These are phyloP conservation scores for Cynodonichthys magdalenae DNA, from an alignment of 2,797 vertebrate genomes.

Conservation along the genomic window DNA sequence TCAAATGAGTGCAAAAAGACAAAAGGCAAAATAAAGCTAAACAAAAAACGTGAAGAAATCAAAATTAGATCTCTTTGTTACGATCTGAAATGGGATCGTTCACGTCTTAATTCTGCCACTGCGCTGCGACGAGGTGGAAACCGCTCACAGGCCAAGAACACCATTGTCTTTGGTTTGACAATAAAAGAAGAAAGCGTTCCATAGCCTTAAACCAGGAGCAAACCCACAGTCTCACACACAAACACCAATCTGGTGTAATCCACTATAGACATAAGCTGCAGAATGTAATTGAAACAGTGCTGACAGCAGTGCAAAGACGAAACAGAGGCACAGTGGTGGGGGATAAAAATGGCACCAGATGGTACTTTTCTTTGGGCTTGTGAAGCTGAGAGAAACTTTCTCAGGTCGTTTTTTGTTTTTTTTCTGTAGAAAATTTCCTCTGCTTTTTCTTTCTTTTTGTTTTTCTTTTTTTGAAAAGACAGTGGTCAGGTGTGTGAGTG, in stretches of 20 bases:
- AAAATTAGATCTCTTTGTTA: constrained; percentile 65
- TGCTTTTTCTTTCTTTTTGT: not conserved
- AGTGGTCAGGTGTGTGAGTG: constrained; percentile 40
- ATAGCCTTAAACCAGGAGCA: constrained; percentile 68
- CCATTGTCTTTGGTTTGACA: constrained; percentile 71
- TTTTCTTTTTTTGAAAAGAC: constrained; percentile 34
- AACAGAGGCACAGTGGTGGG: constrained; percentile 66
- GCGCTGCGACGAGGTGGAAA: constrained; percentile 53
- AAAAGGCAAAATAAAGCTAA: constrained; percentile 1
- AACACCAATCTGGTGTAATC: constrained; percentile 71
- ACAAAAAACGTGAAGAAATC: constrained; percentile 62
- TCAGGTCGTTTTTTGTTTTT: constrained; percentile 26
- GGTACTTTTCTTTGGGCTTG: constrained; percentile 64
- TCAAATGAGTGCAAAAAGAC: constrained; percentile 51
- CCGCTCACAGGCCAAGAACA: constrained; percentile 56
- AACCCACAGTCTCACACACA: constrained; percentile 53
- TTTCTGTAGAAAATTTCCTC: constrained; percentile 37
- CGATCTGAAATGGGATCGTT: constrained; percentile 66
- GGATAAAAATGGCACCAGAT: constrained; percentile 71
- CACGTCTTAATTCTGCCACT: constrained; percentile 52
- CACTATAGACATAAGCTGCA: constrained; percentile 77
- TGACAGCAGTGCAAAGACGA: constrained; percentile 69
- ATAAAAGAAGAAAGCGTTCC: constrained; percentile 67
- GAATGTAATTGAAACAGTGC: constrained; percentile 77
- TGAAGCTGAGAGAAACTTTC: constrained; percentile 52